Evolutionary conservation across 2,113 vertebrate genomes (phyloP).

Genomic region (Halcyon senegalensis): DNA sequence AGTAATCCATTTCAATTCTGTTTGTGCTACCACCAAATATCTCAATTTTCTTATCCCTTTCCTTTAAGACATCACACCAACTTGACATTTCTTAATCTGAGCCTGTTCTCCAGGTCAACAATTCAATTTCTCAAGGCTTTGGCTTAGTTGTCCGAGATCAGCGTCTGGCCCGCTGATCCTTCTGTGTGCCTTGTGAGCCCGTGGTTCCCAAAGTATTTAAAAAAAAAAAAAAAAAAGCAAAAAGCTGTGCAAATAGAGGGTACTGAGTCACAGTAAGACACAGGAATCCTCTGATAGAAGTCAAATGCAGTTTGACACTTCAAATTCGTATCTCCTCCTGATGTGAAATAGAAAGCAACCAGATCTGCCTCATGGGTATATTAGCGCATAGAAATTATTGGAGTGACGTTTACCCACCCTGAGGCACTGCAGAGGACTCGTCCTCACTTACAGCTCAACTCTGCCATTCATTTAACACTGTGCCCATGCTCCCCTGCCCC

Average conservation of each 20-base stretch:
- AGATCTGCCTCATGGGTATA: background rate
- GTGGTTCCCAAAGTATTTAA: background rate
- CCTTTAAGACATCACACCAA: background rate
- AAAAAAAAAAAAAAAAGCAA: background rate
- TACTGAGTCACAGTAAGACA: fast-evolving
- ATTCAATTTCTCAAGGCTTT: background rate
- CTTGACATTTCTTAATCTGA: background rate
- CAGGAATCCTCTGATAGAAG: background rate
- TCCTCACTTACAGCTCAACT: background rate
- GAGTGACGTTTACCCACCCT: background rate
- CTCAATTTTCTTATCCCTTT: background rate
- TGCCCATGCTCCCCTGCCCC: no score
- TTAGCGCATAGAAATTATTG: fast-evolving
- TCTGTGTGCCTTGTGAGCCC: fast-evolving
- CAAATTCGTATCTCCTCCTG: background rate
- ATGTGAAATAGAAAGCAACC: background rate
- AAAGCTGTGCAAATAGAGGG: fast-evolving
- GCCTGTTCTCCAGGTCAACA: background rate
- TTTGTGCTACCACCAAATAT: background rate
- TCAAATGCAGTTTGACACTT: background rate
- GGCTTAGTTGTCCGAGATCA: background rate
- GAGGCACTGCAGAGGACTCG: background rate
- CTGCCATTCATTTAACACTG: background rate
- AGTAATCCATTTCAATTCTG: background rate
- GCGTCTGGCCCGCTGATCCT: fast-evolving